Evolutionary conservation across 2,113 vertebrate species (phyloP), one percentile per base, ranked within the genome.

Genomic region (Rissa tridactyla): DNA sequence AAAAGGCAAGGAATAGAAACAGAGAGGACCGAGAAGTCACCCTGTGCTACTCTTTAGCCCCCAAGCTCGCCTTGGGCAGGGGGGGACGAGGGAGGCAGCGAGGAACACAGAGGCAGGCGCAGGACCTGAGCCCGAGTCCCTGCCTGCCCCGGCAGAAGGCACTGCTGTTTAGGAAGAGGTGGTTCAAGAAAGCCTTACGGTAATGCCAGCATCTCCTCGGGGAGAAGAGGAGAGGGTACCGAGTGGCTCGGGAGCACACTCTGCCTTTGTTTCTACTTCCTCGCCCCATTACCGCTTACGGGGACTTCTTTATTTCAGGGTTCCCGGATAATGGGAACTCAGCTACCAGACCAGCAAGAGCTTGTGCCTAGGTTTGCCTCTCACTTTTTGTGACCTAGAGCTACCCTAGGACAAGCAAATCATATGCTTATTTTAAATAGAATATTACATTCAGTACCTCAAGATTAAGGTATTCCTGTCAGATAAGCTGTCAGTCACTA

Each of bases 381-480:
- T 95, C 87, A 93, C 95, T 71, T 94, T 93, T 97, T 82, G 78
- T 85, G 93, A 97, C 95, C 92, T 92, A 92, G 62, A 93, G 94
- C 34, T 92, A 88, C 92, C 88, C 69, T 83, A 97, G 84, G 86
- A 96, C 91, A 97, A 91, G 94, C 73, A 98, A 98, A 98, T 98
- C 92, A 97, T 95, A 98, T 97, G 97, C 95, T 98, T 98, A 97
- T 97, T 98, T 97, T 97, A 97, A 98, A 98, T 98, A 92, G 95
- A 97, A 97, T 98, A 97, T 98, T 97, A 97, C 97, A 98, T 98
- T 98, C 96, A 98, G 88, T 94, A 97, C 94, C 91, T 96, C 95
- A 96, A 98, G 98, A 98, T 98, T 98, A 98, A 98, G 98, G 98
- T 98, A 98, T 98, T 98, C 96, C 97, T 98, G 97, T 98, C 98